Conservation (phyloP, 2,113 vertebrate species). For the Ceyx margarethae region DNA sequence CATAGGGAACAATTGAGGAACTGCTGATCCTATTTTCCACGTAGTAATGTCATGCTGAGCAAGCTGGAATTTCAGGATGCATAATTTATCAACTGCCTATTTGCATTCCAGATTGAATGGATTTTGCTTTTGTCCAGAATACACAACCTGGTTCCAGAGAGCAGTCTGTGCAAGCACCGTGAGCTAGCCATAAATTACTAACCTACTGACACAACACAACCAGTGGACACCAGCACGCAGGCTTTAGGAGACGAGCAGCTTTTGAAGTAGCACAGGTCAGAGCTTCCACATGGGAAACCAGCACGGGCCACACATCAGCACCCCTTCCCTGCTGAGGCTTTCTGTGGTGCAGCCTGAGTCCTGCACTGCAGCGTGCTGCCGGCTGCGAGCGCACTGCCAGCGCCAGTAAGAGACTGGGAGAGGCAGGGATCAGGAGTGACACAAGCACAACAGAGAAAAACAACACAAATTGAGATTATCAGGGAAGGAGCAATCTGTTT, state of each 20-base stretch:
- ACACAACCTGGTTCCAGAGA: not conserved
- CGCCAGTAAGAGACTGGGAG: not conserved
- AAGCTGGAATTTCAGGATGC: not conserved
- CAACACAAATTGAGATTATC: not conserved
- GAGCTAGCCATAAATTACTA: not conserved
- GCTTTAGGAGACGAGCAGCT: not conserved
- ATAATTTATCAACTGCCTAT: not conserved
- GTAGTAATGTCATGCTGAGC: not conserved
- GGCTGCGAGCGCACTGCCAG: fast-evolving
- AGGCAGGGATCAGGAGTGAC: not conserved
- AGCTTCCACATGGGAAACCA: not conserved
- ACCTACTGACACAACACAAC: not conserved
- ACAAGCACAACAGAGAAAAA: not conserved
- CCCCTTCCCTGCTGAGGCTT: not conserved
- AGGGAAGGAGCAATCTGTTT: not conserved
- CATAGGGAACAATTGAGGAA: not conserved
- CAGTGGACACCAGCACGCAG: fast-evolving
- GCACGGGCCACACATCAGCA: fast-evolving
- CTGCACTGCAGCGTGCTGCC: fast-evolving
- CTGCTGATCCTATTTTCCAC: not conserved
- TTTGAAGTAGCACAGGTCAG: not conserved
- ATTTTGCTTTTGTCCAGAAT: not conserved
- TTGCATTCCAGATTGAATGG: not conserved
- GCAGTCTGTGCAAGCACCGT: fast-evolving
- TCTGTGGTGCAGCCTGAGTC: fast-evolving